Evolutionary conservation across 2,797 vertebrate species (phyloP).

Genomic region (Gymnocypris eckloni): DNA sequence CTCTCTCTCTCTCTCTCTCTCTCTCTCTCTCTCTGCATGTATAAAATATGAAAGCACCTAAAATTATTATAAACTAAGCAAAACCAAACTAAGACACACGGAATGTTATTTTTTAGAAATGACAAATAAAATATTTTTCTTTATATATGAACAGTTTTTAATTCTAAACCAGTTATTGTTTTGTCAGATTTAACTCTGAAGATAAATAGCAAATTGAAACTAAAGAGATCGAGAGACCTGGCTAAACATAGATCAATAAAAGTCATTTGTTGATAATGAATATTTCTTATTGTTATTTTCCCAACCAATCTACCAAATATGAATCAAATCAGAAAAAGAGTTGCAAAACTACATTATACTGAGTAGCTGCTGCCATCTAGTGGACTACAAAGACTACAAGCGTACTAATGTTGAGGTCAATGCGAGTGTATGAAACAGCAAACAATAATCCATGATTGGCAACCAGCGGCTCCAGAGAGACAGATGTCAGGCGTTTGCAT

Average conservation of each 20-base stretch:
- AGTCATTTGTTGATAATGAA: background rate
- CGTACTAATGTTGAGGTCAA: too few species aligned
- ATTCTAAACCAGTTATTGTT: background rate
- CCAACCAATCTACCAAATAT: background rate
- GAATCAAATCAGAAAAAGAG: background rate
- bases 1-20: too few species aligned
- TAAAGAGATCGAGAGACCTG: background rate
- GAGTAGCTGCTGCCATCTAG: conserved; percentile 34
- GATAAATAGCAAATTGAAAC: background rate
- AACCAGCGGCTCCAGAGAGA: background rate
- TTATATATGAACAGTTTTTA: background rate
- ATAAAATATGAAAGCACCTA: background rate
- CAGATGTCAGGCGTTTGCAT: conserved; percentile 25
- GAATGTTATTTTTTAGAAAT: background rate
- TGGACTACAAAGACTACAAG: conserved; percentile 13
- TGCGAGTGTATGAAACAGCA: background rate
- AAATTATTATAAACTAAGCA: background rate
- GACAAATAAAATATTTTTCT: background rate
- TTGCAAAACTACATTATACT: background rate
- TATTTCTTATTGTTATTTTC: background rate
- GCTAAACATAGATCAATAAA: background rate
- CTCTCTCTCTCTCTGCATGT: too few species aligned
- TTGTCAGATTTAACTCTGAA: background rate
- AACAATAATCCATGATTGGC: background rate
- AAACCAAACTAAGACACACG: background rate